Base-by-base conservation (phyloP, 2,113 vertebrate species). In the Solea solea region DNA sequence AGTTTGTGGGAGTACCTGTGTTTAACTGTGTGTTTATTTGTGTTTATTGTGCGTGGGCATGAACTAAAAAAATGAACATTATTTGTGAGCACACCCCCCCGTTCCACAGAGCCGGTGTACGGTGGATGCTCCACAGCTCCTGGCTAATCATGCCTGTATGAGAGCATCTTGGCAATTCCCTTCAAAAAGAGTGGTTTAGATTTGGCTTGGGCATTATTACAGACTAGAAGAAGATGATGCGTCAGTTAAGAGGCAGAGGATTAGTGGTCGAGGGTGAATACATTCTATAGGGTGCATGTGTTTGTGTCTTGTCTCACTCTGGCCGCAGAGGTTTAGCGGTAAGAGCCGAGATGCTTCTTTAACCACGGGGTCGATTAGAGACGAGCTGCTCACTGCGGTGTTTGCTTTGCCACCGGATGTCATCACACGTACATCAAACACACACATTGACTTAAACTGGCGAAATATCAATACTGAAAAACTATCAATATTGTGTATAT, bases 171-270 rank as follows among this genome's bases (percentile, higher is more conserved):
- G 64, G 76, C 46, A 34, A 3, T 58, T 65, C 21, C 54, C 45
- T 64, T 67, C 59, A 77, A 82, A 78, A 63, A 40, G 56, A 50
- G 70, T 12, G 74, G 73, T 73, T 86, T 79, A 1, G 64, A 69
- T 78, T 74, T 63, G 71, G 57, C 59, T 14, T 0, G 42, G 51
- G 67, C 86, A 60, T 86, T 82, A 90, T 88, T 89, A 89, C 81
- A 89, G 88, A 74, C 14, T 56, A 65, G 28, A 56, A 49, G 72
- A 86, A 58, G 77, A 84, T 76, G 71, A 82, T 72, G 74, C 81
- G 50, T 58, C 71, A 78, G 74, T 77, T 84, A 79, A 88, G 21
- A 21, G 21, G 74, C 67, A 14, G 78, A 46, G 75, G 79, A 69
- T 80, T 84, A 63, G 73, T 74, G 83, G 77, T 78, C 73, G 72